Percentiles rank a stretch among this genome's conserved stretches.
phyloP scores from a whole-genome alignment of 2,888 invertebrate species.

The Tenthredo amoena region DNA sequence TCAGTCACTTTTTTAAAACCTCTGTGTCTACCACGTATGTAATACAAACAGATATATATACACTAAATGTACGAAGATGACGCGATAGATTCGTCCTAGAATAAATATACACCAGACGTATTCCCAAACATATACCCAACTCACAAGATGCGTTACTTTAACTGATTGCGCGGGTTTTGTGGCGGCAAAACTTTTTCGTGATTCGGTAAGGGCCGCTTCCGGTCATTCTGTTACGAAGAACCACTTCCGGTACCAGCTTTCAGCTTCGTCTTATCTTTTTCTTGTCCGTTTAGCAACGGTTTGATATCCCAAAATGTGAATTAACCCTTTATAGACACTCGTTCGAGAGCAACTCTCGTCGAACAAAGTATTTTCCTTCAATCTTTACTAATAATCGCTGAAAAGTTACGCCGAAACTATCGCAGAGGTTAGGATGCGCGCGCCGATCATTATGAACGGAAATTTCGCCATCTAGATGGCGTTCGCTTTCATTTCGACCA shows the following conservation, averaged over 20 bases:
- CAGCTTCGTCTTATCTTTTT: not conserved
- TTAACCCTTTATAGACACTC: not conserved
- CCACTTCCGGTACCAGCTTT: not conserved
- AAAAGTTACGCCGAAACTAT: not conserved
- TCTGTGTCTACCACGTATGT: not conserved
- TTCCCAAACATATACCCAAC: no score
- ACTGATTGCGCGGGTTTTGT: not conserved
- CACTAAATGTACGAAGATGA: not conserved
- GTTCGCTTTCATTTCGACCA: not conserved
- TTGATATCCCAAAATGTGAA: not conserved
- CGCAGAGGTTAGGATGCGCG: not conserved
- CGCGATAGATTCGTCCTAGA: not conserved
- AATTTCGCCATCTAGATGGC: not conserved
- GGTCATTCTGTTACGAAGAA: not conserved
- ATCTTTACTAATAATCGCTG: not conserved
- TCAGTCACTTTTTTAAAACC: slow-evolving; percentile 14
- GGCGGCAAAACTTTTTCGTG: not conserved
- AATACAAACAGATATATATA: not conserved
- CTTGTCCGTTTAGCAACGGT: not conserved
- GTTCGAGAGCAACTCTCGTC: not conserved
- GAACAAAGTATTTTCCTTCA: not conserved
- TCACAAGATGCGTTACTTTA: not conserved
- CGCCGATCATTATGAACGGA: not conserved
- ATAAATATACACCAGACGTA: not conserved
- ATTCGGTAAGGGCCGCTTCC: not conserved